Conservation (phyloP, 2,797 vertebrate genomes). For the Hoplostethus atlanticus region DNA sequence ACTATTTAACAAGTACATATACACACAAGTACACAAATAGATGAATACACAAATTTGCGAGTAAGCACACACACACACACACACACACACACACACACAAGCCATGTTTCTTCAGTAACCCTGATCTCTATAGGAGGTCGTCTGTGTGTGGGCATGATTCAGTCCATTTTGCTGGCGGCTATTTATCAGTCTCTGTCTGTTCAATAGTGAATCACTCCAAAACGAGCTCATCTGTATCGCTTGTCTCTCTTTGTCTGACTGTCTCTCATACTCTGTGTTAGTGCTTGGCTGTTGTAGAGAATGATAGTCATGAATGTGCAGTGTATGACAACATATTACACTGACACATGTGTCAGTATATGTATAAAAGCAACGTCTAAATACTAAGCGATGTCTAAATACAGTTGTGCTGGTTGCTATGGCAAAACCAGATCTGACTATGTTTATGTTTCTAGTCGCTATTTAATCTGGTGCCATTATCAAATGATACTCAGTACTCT, state of each 20-base stretch:
- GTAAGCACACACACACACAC: not conserved
- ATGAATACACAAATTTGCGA: too few relatives aligned
- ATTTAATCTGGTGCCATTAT: constrained; percentile 13
- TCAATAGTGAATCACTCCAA: not conserved
- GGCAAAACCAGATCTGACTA: not conserved
- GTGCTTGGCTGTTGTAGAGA: too few relatives aligned
- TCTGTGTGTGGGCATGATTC: not conserved
- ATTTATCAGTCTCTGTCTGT: not conserved
- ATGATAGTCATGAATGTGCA: too few relatives aligned
- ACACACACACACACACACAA: not conserved
- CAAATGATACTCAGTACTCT: constrained; percentile 44
- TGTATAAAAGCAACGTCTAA: not conserved
- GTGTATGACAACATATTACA: too few relatives aligned
- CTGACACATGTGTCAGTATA: too few relatives aligned
- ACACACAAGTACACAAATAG: too few relatives aligned
- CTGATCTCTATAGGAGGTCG: not conserved
- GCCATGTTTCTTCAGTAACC: not conserved
- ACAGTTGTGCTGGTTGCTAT: not conserved
- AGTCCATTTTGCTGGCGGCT: not conserved
- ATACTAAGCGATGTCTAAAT: not conserved
- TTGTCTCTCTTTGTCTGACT: too few relatives aligned
- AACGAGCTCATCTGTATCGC: not conserved
- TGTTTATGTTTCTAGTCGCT: not conserved
- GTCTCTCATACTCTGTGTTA: too few relatives aligned
- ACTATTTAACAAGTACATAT: too few relatives aligned